Evolutionary conservation across 1,140 invertebrate species (phyloP).

Genomic region (Drosophila bipectinata): DNA sequence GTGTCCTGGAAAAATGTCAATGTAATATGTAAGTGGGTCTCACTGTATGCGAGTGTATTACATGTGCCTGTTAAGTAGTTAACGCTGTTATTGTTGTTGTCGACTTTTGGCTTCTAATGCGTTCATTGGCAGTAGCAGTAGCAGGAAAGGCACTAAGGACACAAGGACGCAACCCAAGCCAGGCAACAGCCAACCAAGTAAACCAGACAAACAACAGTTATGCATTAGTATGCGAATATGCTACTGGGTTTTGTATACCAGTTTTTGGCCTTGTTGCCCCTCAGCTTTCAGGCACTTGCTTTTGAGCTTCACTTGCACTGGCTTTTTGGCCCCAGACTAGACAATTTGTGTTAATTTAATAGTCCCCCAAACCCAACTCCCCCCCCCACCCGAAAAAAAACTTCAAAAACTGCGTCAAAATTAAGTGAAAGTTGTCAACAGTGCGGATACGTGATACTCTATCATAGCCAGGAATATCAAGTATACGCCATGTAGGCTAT

Average conservation of each 20-base stretch:
- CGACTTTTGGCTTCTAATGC: conserved; percentile 51
- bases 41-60: conserved; percentile 42
- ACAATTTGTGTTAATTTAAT: conserved; percentile 56
- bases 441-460: neutral
- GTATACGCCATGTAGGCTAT: neutral
- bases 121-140: conserved; percentile 39
- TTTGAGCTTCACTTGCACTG: conserved; percentile 12
- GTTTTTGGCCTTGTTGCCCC: conserved; percentile 31
- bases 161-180: conserved; percentile 3
- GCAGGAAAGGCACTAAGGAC: neutral
- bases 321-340: conserved; percentile 26
- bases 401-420: conserved; percentile 12
- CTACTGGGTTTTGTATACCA: conserved; percentile 23
- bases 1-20: conserved; percentile 36
- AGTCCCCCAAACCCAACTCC: conserved; percentile 24
- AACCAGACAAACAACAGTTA: conserved; percentile 61
- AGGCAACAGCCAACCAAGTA: conserved; percentile 11
- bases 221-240: conserved; percentile 63
- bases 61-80: conserved; percentile 61
- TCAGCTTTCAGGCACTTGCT: neutral
- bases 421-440: conserved; percentile 5
- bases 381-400: neutral
- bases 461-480: neutral
- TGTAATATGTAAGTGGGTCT: conserved; percentile 49
- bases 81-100: conserved; percentile 56